Conservation (phyloP, 2,888 invertebrate species). For the Cataglyphis altisquamis region DNA sequence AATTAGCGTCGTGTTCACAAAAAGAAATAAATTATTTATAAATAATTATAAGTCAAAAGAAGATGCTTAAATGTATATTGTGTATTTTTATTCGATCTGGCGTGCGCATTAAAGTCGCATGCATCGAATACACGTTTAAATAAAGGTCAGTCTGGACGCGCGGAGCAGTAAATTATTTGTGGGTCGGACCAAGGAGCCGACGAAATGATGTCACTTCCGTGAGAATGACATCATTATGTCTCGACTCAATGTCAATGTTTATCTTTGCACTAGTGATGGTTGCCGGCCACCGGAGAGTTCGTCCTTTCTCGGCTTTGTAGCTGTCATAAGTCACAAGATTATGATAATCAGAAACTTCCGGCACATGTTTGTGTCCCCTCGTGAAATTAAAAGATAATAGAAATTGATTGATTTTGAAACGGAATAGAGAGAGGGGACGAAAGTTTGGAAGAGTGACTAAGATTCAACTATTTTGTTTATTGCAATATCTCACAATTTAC, state of each 20-base stretch:
- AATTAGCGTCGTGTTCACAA: background rate
- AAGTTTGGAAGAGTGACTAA: background rate
- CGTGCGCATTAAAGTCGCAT: constrained; percentile 37
- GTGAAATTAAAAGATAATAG: background rate
- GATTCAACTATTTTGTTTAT: background rate
- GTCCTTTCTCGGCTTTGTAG: constrained; percentile 53
- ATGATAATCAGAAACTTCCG: constrained; percentile 45
- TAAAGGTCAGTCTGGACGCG: constrained; percentile 63
- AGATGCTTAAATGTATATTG: background rate
- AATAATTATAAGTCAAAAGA: background rate
- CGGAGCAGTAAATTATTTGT: constrained; percentile 69
- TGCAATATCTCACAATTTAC: background rate
- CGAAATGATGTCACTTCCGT: constrained; percentile 77
- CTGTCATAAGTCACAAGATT: constrained; percentile 41
- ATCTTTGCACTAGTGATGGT: constrained; percentile 39
- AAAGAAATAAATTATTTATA: background rate
- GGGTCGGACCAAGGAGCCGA: constrained; percentile 59
- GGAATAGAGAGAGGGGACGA: background rate
- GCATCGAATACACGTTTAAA: constrained; percentile 57
- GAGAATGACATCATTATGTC: constrained; percentile 68
- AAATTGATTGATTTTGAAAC: background rate
- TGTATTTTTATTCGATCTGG: background rate
- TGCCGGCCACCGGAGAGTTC: constrained; percentile 54
- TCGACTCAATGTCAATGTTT: constrained; percentile 72
- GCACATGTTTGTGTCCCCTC: constrained; percentile 1